A percentile compares a stretch with the other conserved stretches of the same genome.
phyloP scores from a whole-genome alignment of 2,113 vertebrate species.

The Ptilorrhoa leucosticta region DNA sequence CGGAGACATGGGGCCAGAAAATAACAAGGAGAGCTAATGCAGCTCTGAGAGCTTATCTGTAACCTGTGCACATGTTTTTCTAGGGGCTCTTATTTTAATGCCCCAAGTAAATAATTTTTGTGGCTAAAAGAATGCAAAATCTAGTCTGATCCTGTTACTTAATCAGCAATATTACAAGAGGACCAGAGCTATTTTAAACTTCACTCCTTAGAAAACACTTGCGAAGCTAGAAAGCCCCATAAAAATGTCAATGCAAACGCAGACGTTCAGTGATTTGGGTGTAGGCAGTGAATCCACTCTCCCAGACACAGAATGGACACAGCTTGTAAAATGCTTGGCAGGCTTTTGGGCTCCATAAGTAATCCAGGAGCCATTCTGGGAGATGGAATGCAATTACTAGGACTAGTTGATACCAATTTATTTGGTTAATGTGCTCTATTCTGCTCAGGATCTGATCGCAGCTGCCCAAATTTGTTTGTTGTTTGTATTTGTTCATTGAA shows the following conservation, averaged over 20 bases:
- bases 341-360: conserved; percentile 25
- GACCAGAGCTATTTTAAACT: conserved; percentile 2
- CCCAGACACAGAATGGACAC: neutral
- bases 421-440: conserved; percentile 47
- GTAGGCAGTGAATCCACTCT: conserved; percentile 17
- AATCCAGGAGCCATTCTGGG: conserved; percentile 37
- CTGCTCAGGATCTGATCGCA: conserved; percentile 16
- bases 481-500: conserved; percentile 45
- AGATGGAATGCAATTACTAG: conserved; percentile 51
- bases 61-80: neutral
- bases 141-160: neutral
- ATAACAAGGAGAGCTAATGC: neutral
- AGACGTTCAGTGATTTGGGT: neutral
- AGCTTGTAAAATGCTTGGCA: conserved; percentile 31
- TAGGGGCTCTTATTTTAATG: neutral
- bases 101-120: neutral
- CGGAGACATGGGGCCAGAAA: accelerated
- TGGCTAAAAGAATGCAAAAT: neutral
- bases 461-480: conserved; percentile 47
- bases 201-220: conserved; percentile 21
- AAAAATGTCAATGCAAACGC: conserved; percentile 42
- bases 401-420: conserved; percentile 51
- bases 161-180: conserved; percentile 11
- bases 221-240: neutral
- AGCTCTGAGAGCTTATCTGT: neutral